phyloP scores from a whole-genome alignment of 2,888 invertebrate genomes.

The Cheilosia urbana region DNA sequence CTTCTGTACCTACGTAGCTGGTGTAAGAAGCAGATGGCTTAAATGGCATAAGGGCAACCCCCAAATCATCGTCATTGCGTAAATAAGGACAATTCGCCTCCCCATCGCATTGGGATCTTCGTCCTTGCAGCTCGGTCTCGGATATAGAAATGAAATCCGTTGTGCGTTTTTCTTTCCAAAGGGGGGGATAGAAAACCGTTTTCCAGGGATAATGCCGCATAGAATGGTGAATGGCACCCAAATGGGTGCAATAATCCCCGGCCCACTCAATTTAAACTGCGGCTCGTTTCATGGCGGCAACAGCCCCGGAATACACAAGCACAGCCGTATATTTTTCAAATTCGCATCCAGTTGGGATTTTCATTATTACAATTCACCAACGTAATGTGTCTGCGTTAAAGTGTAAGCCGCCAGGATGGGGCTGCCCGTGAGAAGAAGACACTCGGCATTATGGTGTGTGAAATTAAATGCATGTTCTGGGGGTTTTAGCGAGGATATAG shows the following conservation, averaged over 20 bases:
- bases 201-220: slow-evolving; percentile 57
- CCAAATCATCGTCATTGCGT: slow-evolving; percentile 72
- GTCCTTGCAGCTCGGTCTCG: neutral
- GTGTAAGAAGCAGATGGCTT: slow-evolving; percentile 64
- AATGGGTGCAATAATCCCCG: slow-evolving; percentile 71
- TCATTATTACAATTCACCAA: slow-evolving; percentile 68
- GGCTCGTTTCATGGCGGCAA: slow-evolving; percentile 59
- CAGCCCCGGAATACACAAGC: slow-evolving; percentile 2
- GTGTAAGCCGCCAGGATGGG: slow-evolving; percentile 17
- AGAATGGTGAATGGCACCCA: slow-evolving; percentile 34
- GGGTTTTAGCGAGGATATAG: slow-evolving; percentile 54
- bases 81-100: slow-evolving; percentile 55
- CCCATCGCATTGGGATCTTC: neutral
- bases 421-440: slow-evolving; percentile 8
- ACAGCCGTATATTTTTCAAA: slow-evolving; percentile 58
- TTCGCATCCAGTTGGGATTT: slow-evolving; percentile 74
- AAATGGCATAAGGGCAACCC: slow-evolving; percentile 54
- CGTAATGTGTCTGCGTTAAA: slow-evolving; percentile 62
- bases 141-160: slow-evolving; percentile 27
- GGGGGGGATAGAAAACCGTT: slow-evolving; percentile 45
- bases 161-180: slow-evolving; percentile 7
- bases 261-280: slow-evolving; percentile 74
- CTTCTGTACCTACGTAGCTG: neutral
- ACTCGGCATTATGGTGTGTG: slow-evolving; percentile 70
- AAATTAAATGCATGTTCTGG: slow-evolving; percentile 72